Evolutionary conservation across 1,140 invertebrate genomes (phyloP).

Genomic region (roundworm (Caenorhabditis elegans)): DNA sequence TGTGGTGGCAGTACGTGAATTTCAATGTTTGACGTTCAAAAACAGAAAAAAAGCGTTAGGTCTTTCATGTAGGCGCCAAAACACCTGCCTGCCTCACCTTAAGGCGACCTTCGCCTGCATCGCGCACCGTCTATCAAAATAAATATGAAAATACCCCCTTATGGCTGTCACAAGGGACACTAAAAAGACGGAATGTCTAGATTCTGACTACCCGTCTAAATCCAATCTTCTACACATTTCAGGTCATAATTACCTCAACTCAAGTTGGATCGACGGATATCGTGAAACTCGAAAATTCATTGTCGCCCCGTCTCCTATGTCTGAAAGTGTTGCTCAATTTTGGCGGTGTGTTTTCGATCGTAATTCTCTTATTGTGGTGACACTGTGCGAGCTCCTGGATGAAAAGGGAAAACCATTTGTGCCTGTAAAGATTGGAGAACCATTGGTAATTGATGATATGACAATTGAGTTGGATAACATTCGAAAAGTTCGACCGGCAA

Average conservation of each 20-base stretch:
- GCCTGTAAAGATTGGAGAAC: not conserved
- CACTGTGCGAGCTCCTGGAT: not conserved
- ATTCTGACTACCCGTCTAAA: too few relatives aligned
- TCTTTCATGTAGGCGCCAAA: too few relatives aligned
- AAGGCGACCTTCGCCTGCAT: too few relatives aligned
- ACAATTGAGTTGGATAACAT: not conserved
- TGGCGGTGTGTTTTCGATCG: slow-evolving; percentile 35
- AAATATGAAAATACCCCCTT: too few relatives aligned
- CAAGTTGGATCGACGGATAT: slow-evolving; percentile 54
- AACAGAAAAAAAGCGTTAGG: too few relatives aligned
- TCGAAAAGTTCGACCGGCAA: not conserved
- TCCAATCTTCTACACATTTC: not conserved
- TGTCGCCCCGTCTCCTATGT: slow-evolving; percentile 50
- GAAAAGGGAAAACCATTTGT: not conserved
- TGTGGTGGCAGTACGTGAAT: too few relatives aligned
- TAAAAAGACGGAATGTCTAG: too few relatives aligned
- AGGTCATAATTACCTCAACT: slow-evolving; percentile 53
- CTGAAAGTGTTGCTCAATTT: slow-evolving; percentile 49
- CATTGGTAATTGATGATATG: not conserved
- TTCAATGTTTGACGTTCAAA: too few relatives aligned
- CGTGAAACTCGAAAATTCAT: slow-evolving; percentile 53
- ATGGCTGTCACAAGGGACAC: too few relatives aligned
- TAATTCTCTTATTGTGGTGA: not conserved
- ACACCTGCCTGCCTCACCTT: too few relatives aligned
- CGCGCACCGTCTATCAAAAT: too few relatives aligned